These are phyloP conservation scores for Takifugu flavidus DNA, from an alignment of 2,113 vertebrate genomes.

Conservation along the genomic window DNA sequence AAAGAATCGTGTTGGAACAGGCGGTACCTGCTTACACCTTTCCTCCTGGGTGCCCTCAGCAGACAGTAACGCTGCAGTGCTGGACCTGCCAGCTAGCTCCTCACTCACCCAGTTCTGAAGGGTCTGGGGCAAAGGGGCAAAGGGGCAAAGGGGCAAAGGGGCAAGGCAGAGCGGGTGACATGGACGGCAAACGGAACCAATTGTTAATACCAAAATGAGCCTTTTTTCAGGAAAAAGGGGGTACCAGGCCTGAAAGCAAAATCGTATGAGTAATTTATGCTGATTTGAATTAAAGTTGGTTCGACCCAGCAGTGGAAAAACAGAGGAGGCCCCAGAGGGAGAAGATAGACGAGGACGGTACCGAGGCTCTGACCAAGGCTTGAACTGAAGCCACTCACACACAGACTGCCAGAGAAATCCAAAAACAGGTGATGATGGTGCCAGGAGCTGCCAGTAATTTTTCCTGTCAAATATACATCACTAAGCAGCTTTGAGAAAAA, in stretches of 20 bases:
- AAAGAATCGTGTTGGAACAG: constrained; percentile 27
- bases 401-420: too few relatives aligned
- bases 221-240: not conserved
- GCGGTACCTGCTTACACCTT: constrained; percentile 93
- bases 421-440: not conserved
- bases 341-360: not conserved
- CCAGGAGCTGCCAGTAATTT: not conserved
- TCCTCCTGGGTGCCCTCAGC: constrained; percentile 90
- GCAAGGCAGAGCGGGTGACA: constrained; percentile 66
- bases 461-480: too few relatives aligned
- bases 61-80: constrained; percentile 81
- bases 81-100: constrained; percentile 86
- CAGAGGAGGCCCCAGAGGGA: constrained; percentile 19
- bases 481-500: too few relatives aligned
- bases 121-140: constrained; percentile 71
- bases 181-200: not conserved
- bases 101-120: constrained; percentile 90
- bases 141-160: constrained; percentile 78
- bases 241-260: not conserved
- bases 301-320: constrained; percentile 31
- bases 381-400: too few relatives aligned
- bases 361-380: not conserved
- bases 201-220: not conserved
- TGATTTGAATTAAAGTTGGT: constrained; percentile 11
- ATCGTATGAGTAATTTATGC: too few relatives aligned